A percentile compares a stretch with the other conserved stretches of the same genome.
Conservation (phyloP, 2,888 invertebrate species). For the Caenorhabditis doughertyi region DNA sequence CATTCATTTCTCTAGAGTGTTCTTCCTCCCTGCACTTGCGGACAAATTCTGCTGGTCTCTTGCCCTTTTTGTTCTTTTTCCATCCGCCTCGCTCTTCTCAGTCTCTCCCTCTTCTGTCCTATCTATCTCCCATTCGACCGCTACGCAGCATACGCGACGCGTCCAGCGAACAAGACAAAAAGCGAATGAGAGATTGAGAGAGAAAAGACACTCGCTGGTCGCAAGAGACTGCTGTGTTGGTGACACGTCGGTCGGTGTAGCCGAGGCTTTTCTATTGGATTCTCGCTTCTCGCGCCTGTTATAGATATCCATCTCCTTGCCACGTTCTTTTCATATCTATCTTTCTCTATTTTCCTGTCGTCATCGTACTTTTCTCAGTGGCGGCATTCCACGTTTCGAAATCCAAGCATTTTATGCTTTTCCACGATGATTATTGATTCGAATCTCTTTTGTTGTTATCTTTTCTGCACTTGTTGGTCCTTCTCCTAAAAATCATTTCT, state of each 20-base stretch:
- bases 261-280: conserved; percentile 31
- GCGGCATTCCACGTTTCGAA: conserved; percentile 24
- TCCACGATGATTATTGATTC: conserved; percentile 10
- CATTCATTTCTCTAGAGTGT: not conserved
- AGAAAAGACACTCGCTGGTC: conserved; percentile 21
- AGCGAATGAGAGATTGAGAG: conserved; percentile 43
- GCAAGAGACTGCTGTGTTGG: conserved; percentile 52
- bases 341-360: conserved; percentile 5
- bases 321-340: conserved; percentile 29
- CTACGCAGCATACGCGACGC: conserved; percentile 57
- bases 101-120: conserved; percentile 4
- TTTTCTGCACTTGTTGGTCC: not conserved
- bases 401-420: conserved; percentile 2
- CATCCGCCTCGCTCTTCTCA: not conserved
- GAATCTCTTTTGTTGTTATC: not conserved
- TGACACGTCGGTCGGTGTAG: conserved; percentile 56
- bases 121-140: conserved; percentile 28
- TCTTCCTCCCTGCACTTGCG: conserved; percentile 29
- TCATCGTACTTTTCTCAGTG: conserved; percentile 17
- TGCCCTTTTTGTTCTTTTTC: conserved; percentile 11
- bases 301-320: conserved; percentile 55
- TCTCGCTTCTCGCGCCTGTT: conserved; percentile 36
- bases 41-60: conserved; percentile 28
- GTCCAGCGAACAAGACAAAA: conserved; percentile 55
- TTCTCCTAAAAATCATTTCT: not conserved